These are phyloP conservation scores for Uria aalge DNA, from an alignment of 2,113 vertebrate species.

Conservation along the genomic window DNA sequence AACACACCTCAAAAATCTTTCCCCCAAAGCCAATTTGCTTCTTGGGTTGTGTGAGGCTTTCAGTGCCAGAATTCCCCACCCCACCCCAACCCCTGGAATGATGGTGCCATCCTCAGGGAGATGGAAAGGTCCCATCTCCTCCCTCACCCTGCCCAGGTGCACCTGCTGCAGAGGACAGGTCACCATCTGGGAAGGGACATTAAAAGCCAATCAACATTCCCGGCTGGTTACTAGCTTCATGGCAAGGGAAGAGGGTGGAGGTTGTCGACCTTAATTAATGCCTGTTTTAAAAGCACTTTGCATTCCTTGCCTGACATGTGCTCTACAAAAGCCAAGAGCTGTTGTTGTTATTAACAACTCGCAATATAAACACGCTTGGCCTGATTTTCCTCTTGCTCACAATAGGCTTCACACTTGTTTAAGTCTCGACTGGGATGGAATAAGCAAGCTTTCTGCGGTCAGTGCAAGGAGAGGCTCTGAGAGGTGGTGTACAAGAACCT, in stretches of 20 bases:
- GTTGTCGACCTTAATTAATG: constrained; percentile 5
- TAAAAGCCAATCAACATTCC: not conserved
- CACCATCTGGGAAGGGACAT: not conserved
- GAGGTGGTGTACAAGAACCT: not conserved
- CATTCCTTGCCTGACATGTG: not conserved
- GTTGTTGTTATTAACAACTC: not conserved
- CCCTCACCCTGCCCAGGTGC: not conserved
- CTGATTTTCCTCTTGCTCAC: constrained; percentile 9
- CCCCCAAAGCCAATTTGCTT: not conserved
- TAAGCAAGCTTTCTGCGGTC: not conserved
- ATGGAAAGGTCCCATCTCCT: not conserved
- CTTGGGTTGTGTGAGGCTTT: fast-evolving
- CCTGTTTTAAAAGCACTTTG: not conserved
- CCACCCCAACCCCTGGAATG: fast-evolving
- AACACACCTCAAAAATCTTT: not conserved
- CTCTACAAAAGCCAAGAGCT: constrained; percentile 13
- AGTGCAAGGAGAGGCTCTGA: not conserved
- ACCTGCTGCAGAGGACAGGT: no score
- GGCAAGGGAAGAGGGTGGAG: not conserved
- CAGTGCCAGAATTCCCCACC: not conserved
- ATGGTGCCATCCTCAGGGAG: fast-evolving
- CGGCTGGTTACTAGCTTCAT: not conserved
- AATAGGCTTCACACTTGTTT: not conserved
- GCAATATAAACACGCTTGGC: constrained; percentile 35
- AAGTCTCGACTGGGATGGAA: not conserved